Evolutionary conservation across 2,888 invertebrate species (phyloP), one percentile per base, ranked within the genome.

Genomic region (Phaonia tiefii): DNA sequence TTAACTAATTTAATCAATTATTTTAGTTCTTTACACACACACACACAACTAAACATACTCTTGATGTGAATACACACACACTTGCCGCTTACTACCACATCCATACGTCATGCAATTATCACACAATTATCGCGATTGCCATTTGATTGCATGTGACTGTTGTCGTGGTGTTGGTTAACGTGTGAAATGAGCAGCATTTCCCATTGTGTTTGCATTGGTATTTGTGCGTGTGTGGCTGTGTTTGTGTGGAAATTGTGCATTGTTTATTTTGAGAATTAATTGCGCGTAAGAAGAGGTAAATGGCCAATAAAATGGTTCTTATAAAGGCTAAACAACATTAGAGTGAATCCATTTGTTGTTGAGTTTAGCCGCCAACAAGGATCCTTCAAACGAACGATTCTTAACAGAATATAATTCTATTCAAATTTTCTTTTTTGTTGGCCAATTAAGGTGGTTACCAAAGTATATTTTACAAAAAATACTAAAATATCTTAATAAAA

Each of bases 271-370:
- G 60, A 75, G 71, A 54, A 72, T n/a, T 49, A 75, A 71, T 71
- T 65, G 79, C 79, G 74, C 70, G 56, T 66, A 72, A 42, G 31
- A 31, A 31, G 22, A 46, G 51, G 31, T 31, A 46, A 72, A 26
- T 58, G 51, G 87, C 85, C 82, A 84, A 83, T 81, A 82, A 82
- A 87, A 78, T 67, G 49, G 56, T 72, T 75, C 75, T 78, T 89
- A 89, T 88, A 89, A 90, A 90, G 88, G 87, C 87, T 83, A 72
- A 75, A 82, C 85, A 83, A 76, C 66, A 76, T 83, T 80, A 84
- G 84, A 85, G 82, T 83, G 85, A 85, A 88, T 87, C 88, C 88
- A 89, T 90, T 89, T 89, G 89, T 88, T 88, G 88, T 89, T 87
- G 88, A 89, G 88, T 89, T 86, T 85, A 85, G 88, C 85, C 87